Evolutionary conservation across 2,888 invertebrate species (phyloP), one percentile per base, ranked within the genome.

Genomic region (Acrobasis consociella): DNA sequence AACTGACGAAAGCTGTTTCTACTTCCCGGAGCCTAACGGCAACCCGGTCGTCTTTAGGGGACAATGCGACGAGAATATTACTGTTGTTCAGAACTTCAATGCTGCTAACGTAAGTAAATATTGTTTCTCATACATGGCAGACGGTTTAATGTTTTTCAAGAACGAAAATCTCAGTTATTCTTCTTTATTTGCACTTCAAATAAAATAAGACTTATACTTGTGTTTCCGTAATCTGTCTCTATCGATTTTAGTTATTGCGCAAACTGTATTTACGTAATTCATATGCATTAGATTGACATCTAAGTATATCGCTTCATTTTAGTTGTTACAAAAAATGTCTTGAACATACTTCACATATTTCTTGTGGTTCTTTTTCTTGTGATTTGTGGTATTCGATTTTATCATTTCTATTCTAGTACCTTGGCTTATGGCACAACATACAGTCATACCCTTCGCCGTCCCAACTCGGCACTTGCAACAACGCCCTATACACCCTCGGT

Each of bases 1-100:
- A 10, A 73, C 76, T 5, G 80, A 76, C 1, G 67, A 72, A 0
- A 79, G 78, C 1, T 88, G 89, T 66, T 89, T 88, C 76, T 84
- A 78, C 66, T 73, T 81, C 17, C 88, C 88, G 0, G 79, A 78
- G 0, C 38, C 78, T 0, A 62, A 64, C 0, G 80, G 78, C 7
- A 72, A 74, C 3, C 71, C 82, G 2, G 80, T 86, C 0, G 64
- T 80, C 2, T 81, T 88, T 60, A 70, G 74, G 9, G 89, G 88
- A 15, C 80, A 77, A 56, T 89, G 89, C 62, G 82, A 85, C 49
- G 13, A 71, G 46, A 80, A 70, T 60, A 77, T 88, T 7, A 51
- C 66, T 52, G 82, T 75, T 15, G 70, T 85, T 22, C 67, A 69
- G 5, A 77, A 83, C 69, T 87, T 88, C 50, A 64, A 82, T 63